Base-by-base conservation (phyloP, 64 coral and sea anemone species). In the Montipora capricornis region DNA sequence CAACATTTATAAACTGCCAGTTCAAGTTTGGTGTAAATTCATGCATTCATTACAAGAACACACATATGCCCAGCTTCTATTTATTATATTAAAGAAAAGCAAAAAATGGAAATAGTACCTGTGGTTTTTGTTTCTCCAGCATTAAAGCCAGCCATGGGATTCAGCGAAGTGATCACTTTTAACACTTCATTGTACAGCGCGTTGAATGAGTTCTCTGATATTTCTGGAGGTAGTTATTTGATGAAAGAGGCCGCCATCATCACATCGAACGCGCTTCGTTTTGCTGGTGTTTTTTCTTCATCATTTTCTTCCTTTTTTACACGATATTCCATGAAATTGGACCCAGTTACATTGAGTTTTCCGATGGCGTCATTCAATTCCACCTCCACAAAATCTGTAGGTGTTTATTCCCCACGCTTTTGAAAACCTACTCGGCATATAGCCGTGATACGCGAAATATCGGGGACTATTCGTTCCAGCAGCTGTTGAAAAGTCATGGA, bases 311-410 rank as follows among this genome's bases (percentile, higher is more conserved):
- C 78, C 78, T 80, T 46, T 46, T 80, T 80, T 80, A 80, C 12
- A 37, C 37, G n/a, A 47, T 48, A 80, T 44, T 84, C 81, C 53
- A 84, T 58, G 52, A 84, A 84, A 84, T 84, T 84, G n/a, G 81
- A 53, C 81, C 55, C 81, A 53, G 52, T 58, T 66, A 84, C 82
- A 84, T 16, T 20, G 82, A 84, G 82, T 60, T 84, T 84, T 55
- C 82, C 53, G 15, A 84, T 20, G 53, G 8, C 59, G 49, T 84
- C 49, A 60, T 84, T 84, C 53, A 84, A 26, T 20, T 60, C 4
- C n/a, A 84, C 29, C 49, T 84, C 82, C 53, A 84, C 82, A 84
- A 84, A 84, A 84, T 84, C 82, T 84, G 49, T 55, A 84, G 82
- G 82, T 60, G 26, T 26, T 60, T 84, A 5, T 68, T 84, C 57